A percentile compares a stretch with the other conserved stretches of the same genome.
Conservation (phyloP, 2,113 vertebrate species). For the Crotalus helleri region DNA sequence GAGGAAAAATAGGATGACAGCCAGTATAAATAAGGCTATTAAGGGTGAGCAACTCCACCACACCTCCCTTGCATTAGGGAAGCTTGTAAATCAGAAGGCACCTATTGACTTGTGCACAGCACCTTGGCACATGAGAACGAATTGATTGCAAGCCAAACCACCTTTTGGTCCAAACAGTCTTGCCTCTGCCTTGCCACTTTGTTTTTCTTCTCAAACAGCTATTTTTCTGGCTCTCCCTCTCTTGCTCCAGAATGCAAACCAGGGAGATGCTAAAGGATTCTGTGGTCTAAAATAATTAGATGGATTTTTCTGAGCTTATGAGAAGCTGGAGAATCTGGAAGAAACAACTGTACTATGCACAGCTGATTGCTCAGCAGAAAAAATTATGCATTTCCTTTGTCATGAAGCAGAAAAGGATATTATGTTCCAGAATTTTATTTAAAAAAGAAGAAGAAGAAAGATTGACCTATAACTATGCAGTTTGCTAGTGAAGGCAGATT, state of each 20-base stretch:
- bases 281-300: not conserved
- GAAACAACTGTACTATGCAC: not conserved
- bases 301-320: not conserved
- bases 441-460: not conserved
- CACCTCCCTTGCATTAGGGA: not conserved
- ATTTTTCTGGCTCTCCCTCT: not conserved
- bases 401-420: not conserved
- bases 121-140: slow-evolving; percentile 14
- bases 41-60: not conserved
- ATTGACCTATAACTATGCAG: not conserved
- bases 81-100: slow-evolving; percentile 28
- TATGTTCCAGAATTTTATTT: not conserved
- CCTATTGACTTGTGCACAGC: not conserved
- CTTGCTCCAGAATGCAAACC: not conserved
- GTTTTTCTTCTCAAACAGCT: not conserved
- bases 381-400: not conserved
- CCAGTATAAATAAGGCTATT: not conserved
- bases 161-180: not conserved
- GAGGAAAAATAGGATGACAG: slow-evolving; percentile 3
- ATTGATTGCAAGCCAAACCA: slow-evolving; percentile 5
- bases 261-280: not conserved
- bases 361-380: not conserved
- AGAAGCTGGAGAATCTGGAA: not conserved
- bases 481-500: slow-evolving; percentile 32
- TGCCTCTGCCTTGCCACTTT: not conserved